A percentile compares a stretch with the other conserved stretches of the same genome.
Conservation (phyloP, 2,797 vertebrate species). For the Peromyscus melanophrys region DNA sequence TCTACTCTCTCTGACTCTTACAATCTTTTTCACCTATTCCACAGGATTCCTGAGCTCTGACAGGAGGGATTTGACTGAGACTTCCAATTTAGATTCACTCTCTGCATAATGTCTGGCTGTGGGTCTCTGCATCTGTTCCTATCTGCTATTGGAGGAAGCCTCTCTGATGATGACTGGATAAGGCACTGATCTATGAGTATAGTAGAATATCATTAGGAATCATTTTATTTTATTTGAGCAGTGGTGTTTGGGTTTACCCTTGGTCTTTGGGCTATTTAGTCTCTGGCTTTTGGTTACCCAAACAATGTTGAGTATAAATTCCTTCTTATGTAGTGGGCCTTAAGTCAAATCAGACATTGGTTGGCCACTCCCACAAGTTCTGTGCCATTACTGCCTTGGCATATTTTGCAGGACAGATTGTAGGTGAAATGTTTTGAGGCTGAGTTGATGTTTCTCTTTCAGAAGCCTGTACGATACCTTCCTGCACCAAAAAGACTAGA, state of each 20-base stretch:
- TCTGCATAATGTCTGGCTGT: not conserved
- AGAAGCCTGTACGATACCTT: not conserved
- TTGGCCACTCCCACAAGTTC: not conserved
- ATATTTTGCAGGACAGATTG: not conserved
- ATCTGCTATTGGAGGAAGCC: not conserved
- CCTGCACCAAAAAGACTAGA: not conserved
- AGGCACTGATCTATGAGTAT: not conserved
- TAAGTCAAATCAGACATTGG: not conserved
- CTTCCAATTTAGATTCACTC: not conserved
- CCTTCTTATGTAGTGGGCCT: not conserved
- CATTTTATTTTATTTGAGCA: not conserved
- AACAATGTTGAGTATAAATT: not conserved
- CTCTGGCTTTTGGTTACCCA: not conserved
- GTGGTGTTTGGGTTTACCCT: not conserved
- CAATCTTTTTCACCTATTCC: not conserved
- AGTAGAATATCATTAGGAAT: not conserved
- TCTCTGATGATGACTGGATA: not conserved
- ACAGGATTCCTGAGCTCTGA: not conserved
- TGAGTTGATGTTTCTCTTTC: not conserved
- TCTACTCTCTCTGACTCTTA: not conserved
- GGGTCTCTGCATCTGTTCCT: not conserved
- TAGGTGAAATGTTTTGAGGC: not conserved
- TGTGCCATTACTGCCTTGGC: not conserved
- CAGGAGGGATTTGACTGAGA: not conserved
- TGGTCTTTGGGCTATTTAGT: too few species aligned